Evolutionary conservation across 1,140 invertebrate genomes (phyloP).

Genomic region (Schlechtendalia chinensis): DNA sequence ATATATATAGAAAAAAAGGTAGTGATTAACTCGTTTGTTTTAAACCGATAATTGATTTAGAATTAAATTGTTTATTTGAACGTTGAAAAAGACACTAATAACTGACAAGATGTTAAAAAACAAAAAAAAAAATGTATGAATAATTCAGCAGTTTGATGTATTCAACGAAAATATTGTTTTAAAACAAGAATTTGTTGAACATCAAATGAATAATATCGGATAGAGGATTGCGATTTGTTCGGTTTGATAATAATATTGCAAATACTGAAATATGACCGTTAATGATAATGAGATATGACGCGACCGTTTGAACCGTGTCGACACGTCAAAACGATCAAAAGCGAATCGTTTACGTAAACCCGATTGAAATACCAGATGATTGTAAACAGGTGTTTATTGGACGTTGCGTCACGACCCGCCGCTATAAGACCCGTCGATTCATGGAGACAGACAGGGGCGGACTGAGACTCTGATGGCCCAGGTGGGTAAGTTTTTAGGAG

Average conservation of each 20-base stretch:
- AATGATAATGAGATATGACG: no score
- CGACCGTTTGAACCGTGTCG: no score
- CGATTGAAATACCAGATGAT: no score
- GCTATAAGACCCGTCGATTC: no score
- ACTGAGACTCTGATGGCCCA: no score
- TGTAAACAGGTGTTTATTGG: no score
- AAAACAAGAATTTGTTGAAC: not conserved
- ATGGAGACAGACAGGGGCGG: no score
- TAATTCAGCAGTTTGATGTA: not conserved
- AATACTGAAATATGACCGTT: not conserved
- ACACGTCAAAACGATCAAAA: no score
- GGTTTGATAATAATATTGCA: not conserved
- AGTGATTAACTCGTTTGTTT: not conserved
- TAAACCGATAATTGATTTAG: constrained; percentile 1
- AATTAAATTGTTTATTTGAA: constrained; percentile 7
- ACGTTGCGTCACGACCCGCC: no score
- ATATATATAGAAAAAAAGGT: constrained; percentile 15
- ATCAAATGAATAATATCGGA: not conserved
- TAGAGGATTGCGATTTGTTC: not conserved
- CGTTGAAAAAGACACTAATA: not conserved
- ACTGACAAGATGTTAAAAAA: not conserved
- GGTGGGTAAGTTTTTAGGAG: no score
- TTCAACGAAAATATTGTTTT: not conserved
- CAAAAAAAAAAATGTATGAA: not conserved
- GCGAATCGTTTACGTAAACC: no score